phyloP scores from a whole-genome alignment of 30 jellyfish, hydroid and myxozoan genomes.

The Aurelia sp. region DNA sequence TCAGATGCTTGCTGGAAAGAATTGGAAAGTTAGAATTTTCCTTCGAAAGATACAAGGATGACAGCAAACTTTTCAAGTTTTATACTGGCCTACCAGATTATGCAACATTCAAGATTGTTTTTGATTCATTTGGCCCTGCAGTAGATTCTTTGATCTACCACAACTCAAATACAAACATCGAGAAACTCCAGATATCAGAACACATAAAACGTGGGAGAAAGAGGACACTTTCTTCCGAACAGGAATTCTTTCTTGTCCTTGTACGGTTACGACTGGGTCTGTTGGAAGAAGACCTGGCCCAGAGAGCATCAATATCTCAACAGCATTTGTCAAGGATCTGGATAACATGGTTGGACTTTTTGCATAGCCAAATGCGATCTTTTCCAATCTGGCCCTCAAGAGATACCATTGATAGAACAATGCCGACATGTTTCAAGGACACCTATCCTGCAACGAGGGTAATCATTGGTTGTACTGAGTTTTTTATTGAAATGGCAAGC shows the following conservation, averaged over 20 bases:
- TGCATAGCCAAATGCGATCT: neutral
- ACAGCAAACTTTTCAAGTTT: neutral
- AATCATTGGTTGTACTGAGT: too few relatives aligned
- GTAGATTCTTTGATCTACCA: neutral
- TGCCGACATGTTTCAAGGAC: neutral
- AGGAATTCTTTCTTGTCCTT: neutral
- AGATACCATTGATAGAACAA: neutral
- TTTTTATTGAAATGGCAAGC: too few relatives aligned
- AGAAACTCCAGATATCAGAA: too few relatives aligned
- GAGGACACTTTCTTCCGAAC: neutral
- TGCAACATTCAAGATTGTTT: neutral
- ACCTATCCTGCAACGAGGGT: too few relatives aligned
- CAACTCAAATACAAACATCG: neutral
- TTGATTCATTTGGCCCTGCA: neutral
- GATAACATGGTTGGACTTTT: conserved; percentile 2
- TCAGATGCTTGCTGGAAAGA: neutral
- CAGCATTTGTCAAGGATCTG: neutral
- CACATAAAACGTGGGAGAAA: neutral
- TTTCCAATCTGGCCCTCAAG: neutral
- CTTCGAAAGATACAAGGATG: neutral
- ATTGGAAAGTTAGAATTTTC: too few relatives aligned
- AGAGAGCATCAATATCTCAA: neutral
- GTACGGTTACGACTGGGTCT: neutral
- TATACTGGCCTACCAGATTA: too few relatives aligned
- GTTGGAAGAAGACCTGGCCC: too few relatives aligned